phyloP scores from a whole-genome alignment of 2,888 invertebrate species.

The Theretra japonica region DNA sequence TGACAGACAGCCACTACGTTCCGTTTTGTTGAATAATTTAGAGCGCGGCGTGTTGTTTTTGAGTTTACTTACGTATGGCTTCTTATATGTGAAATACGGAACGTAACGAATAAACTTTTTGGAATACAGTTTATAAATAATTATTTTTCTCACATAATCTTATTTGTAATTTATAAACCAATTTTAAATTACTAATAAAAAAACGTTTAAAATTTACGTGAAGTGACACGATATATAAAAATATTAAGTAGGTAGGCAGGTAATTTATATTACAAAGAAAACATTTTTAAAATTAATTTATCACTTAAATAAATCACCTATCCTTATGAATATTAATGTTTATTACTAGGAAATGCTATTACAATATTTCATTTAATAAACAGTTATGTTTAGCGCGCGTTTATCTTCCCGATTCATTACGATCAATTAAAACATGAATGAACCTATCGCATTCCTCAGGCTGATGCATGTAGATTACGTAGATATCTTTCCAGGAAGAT shows the following conservation, averaged over 20 bases:
- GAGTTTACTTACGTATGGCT: neutral
- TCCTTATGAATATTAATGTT: neutral
- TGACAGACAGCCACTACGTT: constrained; percentile 51
- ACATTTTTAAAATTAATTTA: too few species aligned
- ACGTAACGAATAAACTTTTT: neutral
- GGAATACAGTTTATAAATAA: neutral
- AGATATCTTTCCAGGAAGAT: constrained; percentile 50
- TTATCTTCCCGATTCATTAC: constrained; percentile 46
- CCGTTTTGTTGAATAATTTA: constrained; percentile 42
- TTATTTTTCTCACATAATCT: too few species aligned
- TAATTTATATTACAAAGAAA: too few species aligned
- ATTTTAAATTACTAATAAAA: too few species aligned
- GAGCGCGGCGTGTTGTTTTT: neutral
- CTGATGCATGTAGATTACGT: constrained; percentile 44
- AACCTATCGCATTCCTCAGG: constrained; percentile 50
- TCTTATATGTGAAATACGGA: neutral
- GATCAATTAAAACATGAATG: constrained; percentile 47
- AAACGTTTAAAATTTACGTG: too few species aligned
- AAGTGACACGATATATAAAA: too few species aligned
- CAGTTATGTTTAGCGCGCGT: constrained; percentile 34
- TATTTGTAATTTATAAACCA: too few species aligned
- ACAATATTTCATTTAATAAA: neutral
- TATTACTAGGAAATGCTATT: constrained; percentile 1
- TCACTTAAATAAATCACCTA: too few species aligned
- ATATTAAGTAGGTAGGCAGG: too few species aligned